Base-by-base conservation (phyloP, 2,113 vertebrate species). In the Lophochroa leadbeateri region DNA sequence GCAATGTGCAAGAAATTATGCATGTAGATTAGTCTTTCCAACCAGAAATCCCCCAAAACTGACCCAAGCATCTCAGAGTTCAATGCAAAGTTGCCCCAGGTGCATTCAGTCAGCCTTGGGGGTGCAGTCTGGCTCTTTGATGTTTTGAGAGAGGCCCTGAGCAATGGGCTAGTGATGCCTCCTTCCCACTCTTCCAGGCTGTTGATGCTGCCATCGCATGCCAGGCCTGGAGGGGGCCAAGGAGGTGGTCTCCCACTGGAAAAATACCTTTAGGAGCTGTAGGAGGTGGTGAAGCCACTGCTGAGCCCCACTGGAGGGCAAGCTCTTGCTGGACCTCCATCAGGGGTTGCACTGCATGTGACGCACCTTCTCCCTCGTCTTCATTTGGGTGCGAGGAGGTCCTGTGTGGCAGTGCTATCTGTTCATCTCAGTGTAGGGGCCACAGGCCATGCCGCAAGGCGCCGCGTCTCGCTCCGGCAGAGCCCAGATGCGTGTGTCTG, bases 1-100 rank as follows among this genome's bases (percentile, higher is more conserved):
- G 79, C 82, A 82, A 21, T 35, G 60, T 31, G 12, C 78, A 75
- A 63, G 82, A 94, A 94, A 97, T 92, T 80, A 84, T 47, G 50
- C 53, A 35, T 8, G 63, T 85, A 80, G 60, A 49, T 44, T 23
- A 80, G 61, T 43, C 79, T 96, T 93, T 94, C 61, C 57, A 82
- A 64, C 92, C 90, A 91, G 70, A 96, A 87, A 89, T 74, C 75
- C 67, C 53, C 49, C 65, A 17, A 82, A 83, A 74, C 63, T 13
- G 5, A 37, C 16, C 41, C 1, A 11, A 82, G 44, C 21, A 4
- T 68, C 65, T 89, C 44, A 29, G 87, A 69, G 71, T 64, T 70
- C 82, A 64, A 92, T 23, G 58, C 46, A 49, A 67, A 60, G 74
- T 43, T 27, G 17, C 35, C 46, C 29, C 11, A 7, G 65, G 49